A percentile compares a stretch with the other conserved stretches of the same genome.
These are phyloP conservation scores for Semibalanus balanoides DNA, from an alignment of 1,140 invertebrate genomes.

Conservation along the genomic window DNA sequence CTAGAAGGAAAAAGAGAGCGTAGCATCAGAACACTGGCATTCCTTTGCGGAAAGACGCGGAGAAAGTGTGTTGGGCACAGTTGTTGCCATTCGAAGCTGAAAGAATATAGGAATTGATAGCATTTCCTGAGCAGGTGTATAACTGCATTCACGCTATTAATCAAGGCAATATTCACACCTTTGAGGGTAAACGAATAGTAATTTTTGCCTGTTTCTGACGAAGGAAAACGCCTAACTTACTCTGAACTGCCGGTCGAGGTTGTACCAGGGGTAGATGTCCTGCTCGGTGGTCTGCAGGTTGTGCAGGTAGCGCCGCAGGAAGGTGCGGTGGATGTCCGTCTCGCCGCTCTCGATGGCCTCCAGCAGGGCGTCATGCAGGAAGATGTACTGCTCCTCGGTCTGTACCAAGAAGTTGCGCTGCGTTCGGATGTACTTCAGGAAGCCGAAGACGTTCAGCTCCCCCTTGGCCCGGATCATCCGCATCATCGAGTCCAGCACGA, in stretches of 20 bases:
- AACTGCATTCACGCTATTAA: too few relatives aligned
- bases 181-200: too few relatives aligned
- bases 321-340: slow-evolving; percentile 58
- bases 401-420: slow-evolving; percentile 47
- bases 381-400: slow-evolving; percentile 89
- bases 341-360: slow-evolving; percentile 84
- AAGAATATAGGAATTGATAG: too few relatives aligned
- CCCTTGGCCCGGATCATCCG: slow-evolving; percentile 74
- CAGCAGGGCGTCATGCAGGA: slow-evolving; percentile 87
- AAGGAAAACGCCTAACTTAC: too few relatives aligned
- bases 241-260: slow-evolving; percentile 58
- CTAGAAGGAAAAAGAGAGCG: slow-evolving; percentile 36
- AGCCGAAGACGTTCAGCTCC: slow-evolving; percentile 81
- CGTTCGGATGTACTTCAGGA: slow-evolving; percentile 74
- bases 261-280: slow-evolving; percentile 41
- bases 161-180: too few relatives aligned
- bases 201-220: too few relatives aligned
- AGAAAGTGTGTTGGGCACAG: too few relatives aligned
- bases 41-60: too few relatives aligned
- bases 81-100: too few relatives aligned
- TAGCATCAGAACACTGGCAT: too few relatives aligned
- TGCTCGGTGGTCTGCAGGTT: slow-evolving; percentile 38
- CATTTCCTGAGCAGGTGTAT: too few relatives aligned
- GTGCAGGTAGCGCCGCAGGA: slow-evolving; percentile 46
- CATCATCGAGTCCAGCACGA: slow-evolving; percentile 87